Evolutionary conservation across 1,140 invertebrate genomes (phyloP).

Genomic region (Drosophila pectinifera): DNA sequence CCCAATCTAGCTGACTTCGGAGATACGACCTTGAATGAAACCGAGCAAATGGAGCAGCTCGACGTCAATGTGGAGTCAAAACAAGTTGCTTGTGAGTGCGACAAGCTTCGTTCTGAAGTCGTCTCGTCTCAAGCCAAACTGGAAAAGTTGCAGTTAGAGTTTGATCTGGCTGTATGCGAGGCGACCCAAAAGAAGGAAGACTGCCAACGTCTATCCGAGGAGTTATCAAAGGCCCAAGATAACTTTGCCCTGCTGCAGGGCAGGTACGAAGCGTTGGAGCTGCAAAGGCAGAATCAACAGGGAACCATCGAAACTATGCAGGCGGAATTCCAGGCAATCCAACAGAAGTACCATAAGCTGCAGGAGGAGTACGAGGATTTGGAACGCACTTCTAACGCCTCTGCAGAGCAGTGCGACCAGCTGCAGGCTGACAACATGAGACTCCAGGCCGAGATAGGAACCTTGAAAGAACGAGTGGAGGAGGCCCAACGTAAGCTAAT

Average conservation of each 20-base stretch:
- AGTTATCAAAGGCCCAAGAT: conserved; percentile 31
- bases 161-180: conserved; percentile 41
- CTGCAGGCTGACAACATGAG: conserved; percentile 44
- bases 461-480: conserved; percentile 45
- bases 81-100: conserved; percentile 45
- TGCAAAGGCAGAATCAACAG: conserved; percentile 32
- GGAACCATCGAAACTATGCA: conserved; percentile 32
- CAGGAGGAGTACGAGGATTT: conserved; percentile 54
- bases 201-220: conserved; percentile 38
- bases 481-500: conserved; percentile 39
- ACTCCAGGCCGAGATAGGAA: conserved; percentile 50
- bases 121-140: conserved; percentile 34
- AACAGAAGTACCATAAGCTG: conserved; percentile 54
- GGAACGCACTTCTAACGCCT: conserved; percentile 7
- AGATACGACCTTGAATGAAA: conserved; percentile 37
- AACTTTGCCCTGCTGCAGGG: conserved; percentile 42
- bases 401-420: conserved; percentile 13
- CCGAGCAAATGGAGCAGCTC: conserved; percentile 44
- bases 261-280: conserved; percentile 47
- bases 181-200: conserved; percentile 22
- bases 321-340: conserved; percentile 43
- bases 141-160: conserved; percentile 41
- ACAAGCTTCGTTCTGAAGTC: conserved; percentile 54
- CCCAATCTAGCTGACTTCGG: background rate
- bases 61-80: too few species aligned